Evolutionary conservation across 2,113 vertebrate species (phyloP), one percentile per base, ranked within the genome.

Genomic region (Chaetura pelagica): DNA sequence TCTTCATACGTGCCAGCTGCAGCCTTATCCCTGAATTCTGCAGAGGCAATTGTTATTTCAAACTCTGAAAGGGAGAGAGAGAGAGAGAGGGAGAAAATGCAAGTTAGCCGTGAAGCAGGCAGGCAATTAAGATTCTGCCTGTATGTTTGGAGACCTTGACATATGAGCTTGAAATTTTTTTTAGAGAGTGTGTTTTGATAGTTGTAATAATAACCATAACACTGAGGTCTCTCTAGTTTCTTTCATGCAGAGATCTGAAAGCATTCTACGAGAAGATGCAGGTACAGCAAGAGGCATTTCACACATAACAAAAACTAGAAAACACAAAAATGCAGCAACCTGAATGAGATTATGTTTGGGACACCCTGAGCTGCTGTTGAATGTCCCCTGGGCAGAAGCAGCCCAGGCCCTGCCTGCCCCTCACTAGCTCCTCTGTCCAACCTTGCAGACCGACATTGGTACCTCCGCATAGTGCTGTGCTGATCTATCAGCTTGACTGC

Each of bases 11-110:
- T 9, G 46, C 34, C 69, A 72, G 67, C 76, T 76, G 76, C 84
- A 86, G 59, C 35, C 46, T 74, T 73, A 62, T 0, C 84, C 83
- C 63, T 9, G 38, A 29, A 10, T 27, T 18, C 46, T 79, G 78
- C 67, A 91, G 16, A 57, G 52, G 29, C 9, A 9, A 26, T 55
- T 55, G 77, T 59, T 44, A 68, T 69, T 74, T 52, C 62, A 90
- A 42, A 69, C 62, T 13, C n/a, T 3, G 24, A 23, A 57, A 16
- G 3, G 10, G 23, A 10, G 9, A 49, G n/a, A n/a, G 15, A 59
- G 9, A 46, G 7, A 55, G 26, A 66, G 11, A 4, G 20, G 5
- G 1, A 6, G 15, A 16, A 24, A 15, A 0, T 6, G 8, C 1
- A 15, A 26, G 44, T 15, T 15, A 24, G 54, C 40, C 32, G 24